Evolutionary conservation across 1,140 invertebrate species (phyloP), one percentile per base, ranked within the genome.

Genomic region (Holcopasites calliopsidis): DNA sequence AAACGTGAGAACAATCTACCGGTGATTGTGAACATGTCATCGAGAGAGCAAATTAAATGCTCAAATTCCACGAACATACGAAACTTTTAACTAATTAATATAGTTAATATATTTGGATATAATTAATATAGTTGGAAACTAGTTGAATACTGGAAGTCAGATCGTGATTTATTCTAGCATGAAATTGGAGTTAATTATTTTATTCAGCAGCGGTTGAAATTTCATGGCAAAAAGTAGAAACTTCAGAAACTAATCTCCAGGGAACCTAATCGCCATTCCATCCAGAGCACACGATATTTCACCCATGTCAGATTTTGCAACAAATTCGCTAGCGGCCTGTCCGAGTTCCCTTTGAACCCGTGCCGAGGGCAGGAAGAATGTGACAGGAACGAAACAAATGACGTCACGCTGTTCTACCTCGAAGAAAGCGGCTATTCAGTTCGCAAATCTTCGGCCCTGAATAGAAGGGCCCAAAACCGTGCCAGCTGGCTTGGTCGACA

Each of bases 371-470:
- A 62, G 31, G 50, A 74, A 79, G 70, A 79, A 75, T 10, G 35
- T 33, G 55, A 28, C 49, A 40, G 28, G 50, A 18, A 42, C 50
- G 61, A 40, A 31, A 33, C 50, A 31, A 54, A 28, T 49, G 49
- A 44, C 16, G 65, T 42, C 54, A 55, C 23, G 62, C 31, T 31
- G n/a, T 33, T n/a, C 13, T 11, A 42, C 11, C 18, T 49, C 21
- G 33, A 50, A 76, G 62, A 65, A 65, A 55, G 38, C 18, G 44
- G 35, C 23, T 54, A 62, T 71, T 78, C 54, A 21, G 7, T 50
- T 31, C 10, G 57, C 71, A 21, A 75, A 79, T 65, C 76, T 71
- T 65, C 50, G 60, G 28, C 60, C 76, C 60, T 79, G 81, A 82
- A 83, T 79, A 73, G 28, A 11, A 42, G 16, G 42, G 16, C 11